Base-by-base conservation (phyloP, 2,888 invertebrate species). In the Saturnia pavonia region DNA sequence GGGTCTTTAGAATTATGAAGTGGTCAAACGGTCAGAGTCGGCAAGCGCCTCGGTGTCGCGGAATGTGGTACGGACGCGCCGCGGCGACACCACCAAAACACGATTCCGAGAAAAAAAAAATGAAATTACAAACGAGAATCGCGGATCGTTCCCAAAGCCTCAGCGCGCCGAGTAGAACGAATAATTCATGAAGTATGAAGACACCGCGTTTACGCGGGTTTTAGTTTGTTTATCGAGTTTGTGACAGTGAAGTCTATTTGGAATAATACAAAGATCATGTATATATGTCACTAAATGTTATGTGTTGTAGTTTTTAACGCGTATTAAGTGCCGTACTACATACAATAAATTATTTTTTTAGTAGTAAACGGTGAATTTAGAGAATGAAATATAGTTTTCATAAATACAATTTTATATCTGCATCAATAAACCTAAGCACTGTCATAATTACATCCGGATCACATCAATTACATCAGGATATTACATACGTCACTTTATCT, bases 31-130 rank as follows among this genome's bases (percentile, higher is more conserved):
- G 86, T 87, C 85, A 84, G 83, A 82, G 79, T 77, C 80, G 78
- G 87, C 84, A 78, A 85, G 87, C 91, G 92, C 90, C 92, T 80
- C 81, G 75, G 74, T 84, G 91, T 84, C 92, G 92, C 83, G 91
- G 92, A 92, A 92, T 92, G 92, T 83, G 88, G 88, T 83, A 83
- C 82, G 83, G 84, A 83, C 85, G 85, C 85, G 84, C 78, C 83
- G 80, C 80, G 79, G 78, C 84, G 85, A 87, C 88, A 85, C 83
- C 82, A 82, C 82, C 87, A 82, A 85, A 87, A 86, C 86, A 82
- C 81, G 85, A 87, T 90, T 88, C 88, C 78, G 82, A 85, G 87
- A 84, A 88, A 82, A 84, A 77, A 81, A 84, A 80, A 82, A 82
- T 81, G 81, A 81, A 83, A 84, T 82, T 84, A 84, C 80, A 82